These are phyloP conservation scores for Lithophane leautieri DNA, from an alignment of 2,888 invertebrate species.

Conservation along the genomic window DNA sequence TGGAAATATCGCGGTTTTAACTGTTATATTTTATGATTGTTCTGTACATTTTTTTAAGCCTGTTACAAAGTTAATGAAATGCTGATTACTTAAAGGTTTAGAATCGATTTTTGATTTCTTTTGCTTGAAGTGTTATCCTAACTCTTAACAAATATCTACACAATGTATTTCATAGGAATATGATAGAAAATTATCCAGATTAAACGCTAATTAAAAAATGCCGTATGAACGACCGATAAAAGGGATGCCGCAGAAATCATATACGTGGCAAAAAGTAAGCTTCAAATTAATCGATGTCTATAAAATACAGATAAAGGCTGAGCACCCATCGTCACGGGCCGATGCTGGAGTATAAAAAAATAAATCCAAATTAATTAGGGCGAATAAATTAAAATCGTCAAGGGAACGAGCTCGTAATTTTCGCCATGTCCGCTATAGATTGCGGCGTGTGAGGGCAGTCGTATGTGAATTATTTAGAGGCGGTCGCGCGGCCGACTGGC, in stretches of 20 bases:
- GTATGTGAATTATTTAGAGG: conserved; percentile 88
- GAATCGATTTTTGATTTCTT: background rate
- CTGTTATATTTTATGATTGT: conserved; percentile 12
- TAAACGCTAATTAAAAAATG: conserved; percentile 31
- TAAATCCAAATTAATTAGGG: conserved; percentile 77
- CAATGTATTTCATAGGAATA: background rate
- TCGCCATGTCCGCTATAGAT: conserved; percentile 77
- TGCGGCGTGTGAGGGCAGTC: conserved; percentile 79
- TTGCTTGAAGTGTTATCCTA: background rate
- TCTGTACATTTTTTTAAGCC: background rate
- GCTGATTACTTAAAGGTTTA: background rate
- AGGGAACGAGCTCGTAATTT: conserved; percentile 76
- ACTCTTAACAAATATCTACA: background rate
- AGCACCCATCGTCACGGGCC: conserved; percentile 52
- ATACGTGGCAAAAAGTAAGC: conserved; percentile 67
- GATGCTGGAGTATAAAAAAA: conserved; percentile 71
- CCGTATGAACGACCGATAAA: conserved; percentile 57
- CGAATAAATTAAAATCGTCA: conserved; percentile 77
- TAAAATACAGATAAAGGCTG: conserved; percentile 60
- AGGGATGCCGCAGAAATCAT: conserved; percentile 58
- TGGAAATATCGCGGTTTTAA: conserved; percentile 34
- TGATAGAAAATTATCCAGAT: background rate
- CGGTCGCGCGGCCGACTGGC: conserved; percentile 83
- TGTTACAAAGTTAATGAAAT: background rate
- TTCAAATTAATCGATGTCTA: conserved; percentile 64